Evolutionary conservation across 2,888 invertebrate species (phyloP).

Genomic region (Barypeithes pellucidus): DNA sequence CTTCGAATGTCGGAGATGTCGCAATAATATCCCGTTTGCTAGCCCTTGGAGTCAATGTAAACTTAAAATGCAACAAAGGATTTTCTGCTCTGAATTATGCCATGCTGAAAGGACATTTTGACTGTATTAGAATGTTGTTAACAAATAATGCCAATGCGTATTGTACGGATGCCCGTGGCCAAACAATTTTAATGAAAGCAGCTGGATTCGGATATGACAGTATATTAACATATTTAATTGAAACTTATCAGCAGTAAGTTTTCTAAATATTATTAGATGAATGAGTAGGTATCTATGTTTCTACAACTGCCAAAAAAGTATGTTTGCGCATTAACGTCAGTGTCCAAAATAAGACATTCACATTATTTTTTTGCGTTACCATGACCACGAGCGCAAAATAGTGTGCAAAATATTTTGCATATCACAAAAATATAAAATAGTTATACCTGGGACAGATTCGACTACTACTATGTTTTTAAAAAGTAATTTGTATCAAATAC

Average conservation of each 20-base stretch:
- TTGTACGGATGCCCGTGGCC: not conserved
- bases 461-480: too few species aligned
- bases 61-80: not conserved
- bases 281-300: too few species aligned
- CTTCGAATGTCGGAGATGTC: not conserved
- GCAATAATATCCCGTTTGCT: conserved; percentile 13
- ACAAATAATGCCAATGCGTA: not conserved
- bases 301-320: too few species aligned
- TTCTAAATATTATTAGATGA: not conserved
- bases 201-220: not conserved
- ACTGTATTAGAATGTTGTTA: not conserved
- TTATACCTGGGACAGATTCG: too few species aligned
- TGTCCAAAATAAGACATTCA: too few species aligned
- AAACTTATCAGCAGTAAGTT: not conserved
- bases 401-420: too few species aligned
- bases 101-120: not conserved
- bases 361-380: too few species aligned
- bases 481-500: too few species aligned
- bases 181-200: conserved; percentile 11
- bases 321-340: too few species aligned
- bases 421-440: too few species aligned
- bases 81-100: conserved; percentile 6
- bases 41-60: not conserved
- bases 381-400: too few species aligned
- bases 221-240: not conserved